Evolutionary conservation across 1,140 invertebrate genomes (phyloP).

Genomic region (Pantala flavescens): DNA sequence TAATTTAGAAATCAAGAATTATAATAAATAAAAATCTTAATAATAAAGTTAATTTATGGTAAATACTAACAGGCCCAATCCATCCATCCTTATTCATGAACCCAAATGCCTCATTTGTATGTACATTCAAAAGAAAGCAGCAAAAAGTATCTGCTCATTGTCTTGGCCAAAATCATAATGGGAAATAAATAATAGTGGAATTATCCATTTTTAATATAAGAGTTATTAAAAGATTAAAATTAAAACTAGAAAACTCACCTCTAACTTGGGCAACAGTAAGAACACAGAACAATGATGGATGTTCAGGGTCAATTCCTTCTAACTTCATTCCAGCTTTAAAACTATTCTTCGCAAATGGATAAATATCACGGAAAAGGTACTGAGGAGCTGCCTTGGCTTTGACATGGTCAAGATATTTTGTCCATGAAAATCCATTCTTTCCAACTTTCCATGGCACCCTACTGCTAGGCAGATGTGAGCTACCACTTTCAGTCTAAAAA

Average conservation of each 20-base stretch:
- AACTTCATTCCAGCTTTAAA: conserved; percentile 82
- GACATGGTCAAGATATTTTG: conserved; percentile 56
- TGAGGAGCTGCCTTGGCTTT: conserved; percentile 62
- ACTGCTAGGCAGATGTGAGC: background rate
- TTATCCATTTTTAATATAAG: too few relatives aligned
- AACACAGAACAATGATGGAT: conserved; percentile 81
- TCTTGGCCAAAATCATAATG: background rate
- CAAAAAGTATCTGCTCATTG: background rate
- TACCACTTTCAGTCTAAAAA: too few relatives aligned
- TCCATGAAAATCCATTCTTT: conserved; percentile 62
- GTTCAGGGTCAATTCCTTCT: conserved; percentile 87
- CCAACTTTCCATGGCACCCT: conserved; percentile 48
- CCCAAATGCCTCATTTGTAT: too few relatives aligned
- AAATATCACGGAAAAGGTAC: conserved; percentile 63
- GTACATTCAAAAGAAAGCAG: too few relatives aligned
- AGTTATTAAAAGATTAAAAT: too few relatives aligned
- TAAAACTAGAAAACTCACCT: conserved; percentile 28
- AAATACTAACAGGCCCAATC: too few relatives aligned
- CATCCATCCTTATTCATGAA: too few relatives aligned
- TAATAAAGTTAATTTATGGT: too few relatives aligned
- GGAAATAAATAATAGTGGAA: background rate
- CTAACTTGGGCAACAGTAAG: conserved; percentile 73
- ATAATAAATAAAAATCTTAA: too few relatives aligned
- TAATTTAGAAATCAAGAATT: too few relatives aligned
- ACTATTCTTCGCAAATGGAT: conserved; percentile 56